Base-by-base conservation (phyloP, 2,113 vertebrate species). In the Myocastor coypus region DNA sequence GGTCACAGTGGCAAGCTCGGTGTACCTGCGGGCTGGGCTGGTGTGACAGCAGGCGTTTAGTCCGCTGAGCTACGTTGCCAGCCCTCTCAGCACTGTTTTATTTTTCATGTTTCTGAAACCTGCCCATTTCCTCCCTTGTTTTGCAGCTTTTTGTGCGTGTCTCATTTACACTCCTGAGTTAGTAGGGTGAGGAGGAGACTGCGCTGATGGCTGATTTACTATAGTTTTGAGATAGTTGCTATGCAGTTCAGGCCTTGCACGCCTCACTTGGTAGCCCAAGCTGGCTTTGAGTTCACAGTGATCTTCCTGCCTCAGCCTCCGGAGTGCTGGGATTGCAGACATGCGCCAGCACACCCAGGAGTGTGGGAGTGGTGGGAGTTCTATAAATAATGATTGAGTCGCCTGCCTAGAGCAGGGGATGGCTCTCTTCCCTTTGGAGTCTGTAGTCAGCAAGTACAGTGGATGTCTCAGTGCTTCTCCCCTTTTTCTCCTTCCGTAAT, bases 331-430 rank as follows among this genome's bases (percentile, higher is more conserved):
- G 32, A 69, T 69, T 69, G n/a, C 34, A 19, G 66, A 11, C 4
- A 7, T 46, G 66, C 6, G 7, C 66, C 66, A 69, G 32, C 34
- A 19, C 4, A 34, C 34, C 34, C 66, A 69, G 34, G 16, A 4
- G 30, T 50, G 42, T 92, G 57, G 89, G 83, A 63, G 61, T 68
- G 20, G 83, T 57, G 42, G 40, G 68, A 64, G 50, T 89, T 94
- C 59, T 42, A 6, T 52, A 69, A 83, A 84, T 63, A 86, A 4
- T 90, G 73, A 86, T 88, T 50, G 82, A 92, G 78, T 80, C 93
- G 80, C 77, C 50, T 63, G 66, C 84, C 83, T 86, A 90, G 97
- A 66, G 55, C 88, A 85, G n/a, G 69, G 73, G 64, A 16, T 42
- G 83, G 37, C 80, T 50, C 57, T 68, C 32, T 81, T 92, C 42